Evolutionary conservation across 53 echinoderm and acorn worm species (phyloP).

Genomic region (Apostichopus leukothele): DNA sequence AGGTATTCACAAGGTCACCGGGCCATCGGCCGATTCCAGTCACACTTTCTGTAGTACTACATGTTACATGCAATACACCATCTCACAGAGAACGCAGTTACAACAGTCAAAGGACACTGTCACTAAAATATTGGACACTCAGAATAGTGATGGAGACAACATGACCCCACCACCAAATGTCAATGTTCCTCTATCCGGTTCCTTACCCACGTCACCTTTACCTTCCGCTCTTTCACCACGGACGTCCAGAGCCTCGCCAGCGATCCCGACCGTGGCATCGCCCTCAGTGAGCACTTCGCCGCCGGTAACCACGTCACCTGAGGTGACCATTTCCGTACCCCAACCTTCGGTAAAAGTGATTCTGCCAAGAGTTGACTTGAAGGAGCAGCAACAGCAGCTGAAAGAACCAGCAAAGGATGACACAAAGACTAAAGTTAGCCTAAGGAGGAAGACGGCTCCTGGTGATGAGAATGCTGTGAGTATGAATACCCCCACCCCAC

Average conservation of each 20-base stretch:
- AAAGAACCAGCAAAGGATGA: slow-evolving; percentile 10
- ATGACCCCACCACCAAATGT: slow-evolving; percentile 56
- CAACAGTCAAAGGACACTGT: slow-evolving; percentile 67
- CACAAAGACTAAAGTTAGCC: slow-evolving; percentile 30
- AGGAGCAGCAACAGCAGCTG: background rate
- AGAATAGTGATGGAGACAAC: slow-evolving; percentile 47
- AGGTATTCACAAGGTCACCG: slow-evolving; percentile 78
- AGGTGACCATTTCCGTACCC: background rate
- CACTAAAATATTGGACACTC: slow-evolving; percentile 74
- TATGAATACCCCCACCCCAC: background rate
- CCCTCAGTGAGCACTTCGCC: background rate
- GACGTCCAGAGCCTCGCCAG: slow-evolving; percentile 44
- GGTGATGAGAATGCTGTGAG: slow-evolving; percentile 53
- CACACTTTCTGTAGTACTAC: slow-evolving; percentile 78
- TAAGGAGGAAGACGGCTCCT: slow-evolving; percentile 50
- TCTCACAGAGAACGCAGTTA: slow-evolving; percentile 75
- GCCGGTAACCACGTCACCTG: background rate
- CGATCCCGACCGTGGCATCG: background rate
- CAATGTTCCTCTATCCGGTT: slow-evolving; percentile 54
- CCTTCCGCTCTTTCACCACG: slow-evolving; percentile 49
- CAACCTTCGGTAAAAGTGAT: slow-evolving; percentile 44
- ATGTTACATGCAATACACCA: slow-evolving; percentile 97
- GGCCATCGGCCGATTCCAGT: slow-evolving; percentile 55
- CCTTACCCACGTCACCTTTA: slow-evolving; percentile 49
- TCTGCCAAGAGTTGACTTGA: slow-evolving; percentile 23